Evolutionary conservation across 2,888 invertebrate genomes (phyloP), one percentile per base, ranked within the genome.

Genomic region (Carpatolechia fugitivella): DNA sequence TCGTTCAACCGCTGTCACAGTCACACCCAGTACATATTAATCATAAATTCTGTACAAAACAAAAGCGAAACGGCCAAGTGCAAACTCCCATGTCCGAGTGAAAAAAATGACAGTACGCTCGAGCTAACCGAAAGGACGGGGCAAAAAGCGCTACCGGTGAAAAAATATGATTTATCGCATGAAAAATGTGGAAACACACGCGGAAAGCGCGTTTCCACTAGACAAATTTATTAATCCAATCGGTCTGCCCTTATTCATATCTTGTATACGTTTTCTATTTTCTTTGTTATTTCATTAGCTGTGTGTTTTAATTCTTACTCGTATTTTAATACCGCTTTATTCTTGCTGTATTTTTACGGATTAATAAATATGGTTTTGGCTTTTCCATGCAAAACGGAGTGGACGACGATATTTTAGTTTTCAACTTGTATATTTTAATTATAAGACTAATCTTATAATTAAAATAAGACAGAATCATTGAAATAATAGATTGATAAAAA

Each of bases 161-260:
- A 90, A 90, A 90, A 91, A 90, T 86, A 88, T 91, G 90, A 91
- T 91, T 90, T 90, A 90, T 85, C 63, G 79, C 84, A 80, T 86
- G 90, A 90, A 91, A 91, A 90, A 90, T 90, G 90, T 88, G 87
- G 83, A 89, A 89, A 87, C 85, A 88, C 86, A 84, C 86, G 82
- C 82, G 85, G 79, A 85, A 87, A 87, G 82, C 88, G 81, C 77
- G 71, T 82, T 86, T 82, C 80, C 83, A 82, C 84, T 80, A 82
- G 81, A 87, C 88, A 82, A 86, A 89, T 88, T 86, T 87, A 88
- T 89, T 89, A 89, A 88, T 84, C 81, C 83, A 82, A 84, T 81
- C 79, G 81, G 76, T 68, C 65, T 69, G 75, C 65, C 73, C 74
- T 74, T 73, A 74, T 78, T 77, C 74, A 72, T 72, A 63, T 74